These are phyloP conservation scores for Chouioia cunea DNA, from an alignment of 2,888 invertebrate genomes.

Conservation along the genomic window DNA sequence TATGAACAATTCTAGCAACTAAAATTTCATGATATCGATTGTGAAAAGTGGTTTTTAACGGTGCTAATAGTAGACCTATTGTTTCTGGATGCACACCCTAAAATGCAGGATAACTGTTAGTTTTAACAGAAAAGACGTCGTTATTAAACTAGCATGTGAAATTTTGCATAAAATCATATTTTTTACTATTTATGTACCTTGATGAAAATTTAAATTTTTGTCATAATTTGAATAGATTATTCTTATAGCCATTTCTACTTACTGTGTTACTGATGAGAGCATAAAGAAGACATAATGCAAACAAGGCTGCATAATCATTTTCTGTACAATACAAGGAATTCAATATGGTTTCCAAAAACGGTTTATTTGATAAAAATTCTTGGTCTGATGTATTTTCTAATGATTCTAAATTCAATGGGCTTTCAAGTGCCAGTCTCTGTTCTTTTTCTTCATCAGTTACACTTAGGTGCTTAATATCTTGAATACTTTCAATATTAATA, in stretches of 20 bases:
- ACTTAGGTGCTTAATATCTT: constrained; percentile 73
- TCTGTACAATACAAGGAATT: constrained; percentile 89
- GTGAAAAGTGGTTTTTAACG: constrained; percentile 69
- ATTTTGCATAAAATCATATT: too few relatives aligned
- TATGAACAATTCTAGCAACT: constrained; percentile 85
- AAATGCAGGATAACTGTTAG: constrained; percentile 33
- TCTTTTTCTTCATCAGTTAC: constrained; percentile 96
- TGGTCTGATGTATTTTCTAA: constrained; percentile 43
- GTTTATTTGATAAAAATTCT: constrained; percentile 73
- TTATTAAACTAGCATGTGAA: too few relatives aligned
- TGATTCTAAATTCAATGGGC: constrained; percentile 51
- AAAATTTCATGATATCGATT: constrained; percentile 85
- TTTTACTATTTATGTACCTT: too few relatives aligned
- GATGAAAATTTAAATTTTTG: too few relatives aligned
- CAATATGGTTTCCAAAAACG: constrained; percentile 91
- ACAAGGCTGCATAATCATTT: constrained; percentile 94
- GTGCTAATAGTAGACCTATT: constrained; percentile 82
- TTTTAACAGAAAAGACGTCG: too few relatives aligned
- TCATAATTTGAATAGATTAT: too few relatives aligned
- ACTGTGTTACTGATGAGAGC: constrained; percentile 96
- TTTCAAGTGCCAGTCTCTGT: constrained; percentile 69
- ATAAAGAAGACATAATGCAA: constrained; percentile 91
- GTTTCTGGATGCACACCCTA: constrained; percentile 86
- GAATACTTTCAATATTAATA: constrained; percentile 48
- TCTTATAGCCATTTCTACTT: constrained; percentile 51